Conservation (phyloP, 2,797 vertebrate species). For the Myotis myotis region DNA sequence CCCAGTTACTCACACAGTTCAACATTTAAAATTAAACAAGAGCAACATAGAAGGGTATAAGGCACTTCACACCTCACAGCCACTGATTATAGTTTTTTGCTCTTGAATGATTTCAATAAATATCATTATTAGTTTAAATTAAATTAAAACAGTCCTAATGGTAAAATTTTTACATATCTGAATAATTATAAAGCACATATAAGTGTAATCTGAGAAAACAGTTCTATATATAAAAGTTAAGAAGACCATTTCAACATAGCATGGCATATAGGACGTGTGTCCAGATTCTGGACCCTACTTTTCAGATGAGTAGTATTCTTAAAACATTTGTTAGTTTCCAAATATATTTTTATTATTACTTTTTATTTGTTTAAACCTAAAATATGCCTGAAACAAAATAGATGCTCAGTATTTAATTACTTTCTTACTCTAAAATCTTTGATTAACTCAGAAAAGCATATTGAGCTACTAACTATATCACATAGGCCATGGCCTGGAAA, state of each 20-base stretch:
- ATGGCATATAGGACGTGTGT: background rate
- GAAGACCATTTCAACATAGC: background rate
- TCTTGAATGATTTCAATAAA: background rate
- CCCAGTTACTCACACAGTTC: background rate
- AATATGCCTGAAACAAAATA: background rate
- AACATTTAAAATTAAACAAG: conserved; percentile 26
- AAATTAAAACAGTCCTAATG: background rate
- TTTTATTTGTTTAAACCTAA: conserved; percentile 6
- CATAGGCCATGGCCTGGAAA: background rate
- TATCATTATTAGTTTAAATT: background rate
- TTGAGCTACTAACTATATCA: background rate
- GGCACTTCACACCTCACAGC: background rate
- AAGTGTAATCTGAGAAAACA: background rate
- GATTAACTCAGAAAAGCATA: conserved; percentile 2
- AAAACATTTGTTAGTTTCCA: background rate
- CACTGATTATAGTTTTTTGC: background rate
- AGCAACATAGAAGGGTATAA: background rate
- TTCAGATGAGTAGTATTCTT: background rate
- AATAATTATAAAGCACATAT: background rate
- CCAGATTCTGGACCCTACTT: background rate
- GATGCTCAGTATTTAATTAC: background rate
- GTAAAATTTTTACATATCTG: background rate
- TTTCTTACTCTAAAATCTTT: background rate
- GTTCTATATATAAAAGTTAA: background rate
- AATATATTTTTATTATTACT: background rate